Base-by-base conservation (phyloP, 2,888 invertebrate species). In the Trachelus stipa region DNA sequence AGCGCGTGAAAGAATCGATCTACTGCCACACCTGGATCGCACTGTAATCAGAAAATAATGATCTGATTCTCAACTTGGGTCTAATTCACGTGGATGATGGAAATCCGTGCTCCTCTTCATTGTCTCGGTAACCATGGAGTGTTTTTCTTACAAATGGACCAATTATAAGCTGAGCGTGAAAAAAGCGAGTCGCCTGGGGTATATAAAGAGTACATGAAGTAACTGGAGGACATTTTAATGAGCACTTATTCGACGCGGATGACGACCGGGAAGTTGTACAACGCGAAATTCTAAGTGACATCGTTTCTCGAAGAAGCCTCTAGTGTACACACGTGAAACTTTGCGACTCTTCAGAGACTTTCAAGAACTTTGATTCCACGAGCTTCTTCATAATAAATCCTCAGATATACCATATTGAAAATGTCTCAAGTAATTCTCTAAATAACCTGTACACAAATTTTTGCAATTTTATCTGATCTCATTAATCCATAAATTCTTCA, bases 1-100 rank as follows among this genome's bases (percentile, higher is more conserved):
- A 98, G 93, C 4, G 98, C 96, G 92, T 98, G 97, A 92, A 97
- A 98, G 92, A 98, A 97, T 74, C 97, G 95, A 92, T 98, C 97
- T 81, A 97, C 96, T 0, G 96, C 98, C 3, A 96, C 96, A 0
- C 98, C 98, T 9, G 98, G 96, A 92, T 98, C 98, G 88, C 98
- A 97, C 98, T 98, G 92, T 56, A 93, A 93, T 30, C 74, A 73
- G 30, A 56, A 23, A 23, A 56, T 23, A 56, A 56, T 23, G 56
- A 56, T 56, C 23, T 56, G 56, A 56, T 56, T 56, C 2, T 56
- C 2, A 6, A 56, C 9, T 1, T 9, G 2, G 56, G 23, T 56
- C 56, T 56, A 23, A 56, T 56, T 56, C 56, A 56, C 9, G 56
- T 23, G 56, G 2, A 56, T 56, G 56, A 56, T 56, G 23, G 1